These are phyloP conservation scores for Chelmon rostratus DNA, from an alignment of 2,797 vertebrate genomes.

Conservation along the genomic window DNA sequence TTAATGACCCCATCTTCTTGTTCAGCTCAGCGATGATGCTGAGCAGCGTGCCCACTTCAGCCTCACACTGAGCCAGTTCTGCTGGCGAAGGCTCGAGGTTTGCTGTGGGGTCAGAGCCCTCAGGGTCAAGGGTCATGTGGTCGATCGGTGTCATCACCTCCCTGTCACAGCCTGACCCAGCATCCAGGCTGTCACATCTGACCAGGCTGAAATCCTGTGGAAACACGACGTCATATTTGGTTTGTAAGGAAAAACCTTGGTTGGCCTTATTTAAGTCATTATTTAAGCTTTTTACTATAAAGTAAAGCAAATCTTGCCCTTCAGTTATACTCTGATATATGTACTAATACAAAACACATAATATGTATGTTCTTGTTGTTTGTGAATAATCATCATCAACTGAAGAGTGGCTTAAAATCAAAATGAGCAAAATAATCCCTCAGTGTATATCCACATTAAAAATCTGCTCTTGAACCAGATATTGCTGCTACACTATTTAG, in stretches of 20 bases:
- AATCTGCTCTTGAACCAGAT: conserved; percentile 42
- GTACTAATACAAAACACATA: not conserved
- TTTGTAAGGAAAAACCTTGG: not conserved
- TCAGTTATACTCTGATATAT: not conserved
- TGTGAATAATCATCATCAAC: not conserved
- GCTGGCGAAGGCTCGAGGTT: conserved; percentile 72
- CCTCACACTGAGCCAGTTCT: conserved; percentile 82
- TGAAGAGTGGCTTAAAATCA: not conserved
- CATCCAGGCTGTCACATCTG: conserved; percentile 71
- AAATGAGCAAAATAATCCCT: not conserved
- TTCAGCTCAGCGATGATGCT: conserved; percentile 80
- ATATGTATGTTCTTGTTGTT: accelerated
- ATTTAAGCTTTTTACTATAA: not conserved
- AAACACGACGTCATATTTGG: not conserved
- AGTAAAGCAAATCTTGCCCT: not conserved
- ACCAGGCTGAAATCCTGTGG: conserved; percentile 67
- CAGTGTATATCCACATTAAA: not conserved
- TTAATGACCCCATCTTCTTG: conserved; percentile 81
- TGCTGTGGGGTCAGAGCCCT: conserved; percentile 59
- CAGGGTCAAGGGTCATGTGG: conserved; percentile 48
- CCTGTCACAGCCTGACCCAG: conserved; percentile 56
- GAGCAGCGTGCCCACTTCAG: conserved; percentile 76
- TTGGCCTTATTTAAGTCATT: not conserved
- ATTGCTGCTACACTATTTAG: conserved; percentile 60
- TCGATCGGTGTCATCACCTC: conserved; percentile 48